A percentile compares a stretch with the other conserved stretches of the same genome.
Conservation (phyloP, 2,113 vertebrate genomes). For the Carassius gibelio region DNA sequence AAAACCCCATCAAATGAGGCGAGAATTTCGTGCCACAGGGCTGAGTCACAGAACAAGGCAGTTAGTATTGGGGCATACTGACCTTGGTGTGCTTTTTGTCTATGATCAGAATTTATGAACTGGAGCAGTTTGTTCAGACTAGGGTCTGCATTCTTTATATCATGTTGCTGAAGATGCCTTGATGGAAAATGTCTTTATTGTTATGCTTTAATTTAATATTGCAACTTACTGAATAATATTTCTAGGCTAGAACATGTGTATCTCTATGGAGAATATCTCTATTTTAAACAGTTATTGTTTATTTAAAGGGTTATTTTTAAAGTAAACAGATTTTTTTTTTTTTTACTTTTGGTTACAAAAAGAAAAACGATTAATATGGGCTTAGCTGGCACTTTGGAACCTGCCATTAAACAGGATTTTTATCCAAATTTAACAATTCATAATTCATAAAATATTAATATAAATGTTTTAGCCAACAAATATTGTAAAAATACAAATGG, state of each 20-base stretch:
- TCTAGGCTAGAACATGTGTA: neutral
- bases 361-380: neutral
- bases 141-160: slow-evolving; percentile 5
- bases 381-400: neutral
- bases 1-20: neutral
- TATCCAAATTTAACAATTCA: neutral
- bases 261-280: neutral
- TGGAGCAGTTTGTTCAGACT: neutral
- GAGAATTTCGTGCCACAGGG: neutral
- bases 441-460: neutral
- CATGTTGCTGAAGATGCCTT: neutral
- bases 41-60: slow-evolving; percentile 15
- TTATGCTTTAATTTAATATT: neutral
- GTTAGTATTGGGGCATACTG: slow-evolving; percentile 7
- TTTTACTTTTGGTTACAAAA: neutral
- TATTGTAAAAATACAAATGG: neutral
- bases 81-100: slow-evolving; percentile 7
- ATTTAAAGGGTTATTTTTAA: neutral
- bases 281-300: neutral
- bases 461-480: neutral
- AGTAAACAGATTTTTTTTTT: neutral
- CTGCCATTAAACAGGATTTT: neutral
- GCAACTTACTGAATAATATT: neutral
- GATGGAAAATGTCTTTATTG: neutral
- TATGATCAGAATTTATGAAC: slow-evolving; percentile 21